A percentile compares a stretch with the other conserved stretches of the same genome.
phyloP scores from a whole-genome alignment of 2,888 invertebrate species.

The Parnassius apollo region DNA sequence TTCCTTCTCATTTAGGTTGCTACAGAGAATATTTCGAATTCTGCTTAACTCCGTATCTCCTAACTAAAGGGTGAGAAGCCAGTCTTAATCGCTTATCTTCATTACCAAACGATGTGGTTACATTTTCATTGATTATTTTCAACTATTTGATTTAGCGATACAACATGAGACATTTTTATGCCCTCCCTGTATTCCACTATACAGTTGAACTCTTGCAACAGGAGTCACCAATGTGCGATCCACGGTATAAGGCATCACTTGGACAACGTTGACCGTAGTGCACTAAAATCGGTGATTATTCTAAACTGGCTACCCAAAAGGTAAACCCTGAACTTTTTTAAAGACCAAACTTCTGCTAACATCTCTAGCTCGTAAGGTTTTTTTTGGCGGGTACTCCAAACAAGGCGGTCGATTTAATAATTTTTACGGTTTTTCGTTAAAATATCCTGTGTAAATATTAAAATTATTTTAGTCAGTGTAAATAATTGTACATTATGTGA shows the following conservation, averaged over 20 bases:
- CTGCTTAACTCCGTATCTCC: too few species aligned
- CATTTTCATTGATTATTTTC: neutral
- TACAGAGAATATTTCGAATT: too few species aligned
- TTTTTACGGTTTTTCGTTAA: too few species aligned
- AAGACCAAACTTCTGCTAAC: slow-evolving; percentile 31
- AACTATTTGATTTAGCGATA: neutral
- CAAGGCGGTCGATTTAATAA: too few species aligned
- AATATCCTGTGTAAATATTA: too few species aligned
- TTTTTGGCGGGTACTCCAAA: too few species aligned
- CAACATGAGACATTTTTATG: slow-evolving; percentile 23
- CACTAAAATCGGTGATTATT: too few species aligned
- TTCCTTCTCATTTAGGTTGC: slow-evolving; percentile 24
- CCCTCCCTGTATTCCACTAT: slow-evolving; percentile 24
- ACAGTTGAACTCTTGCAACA: slow-evolving; percentile 26
- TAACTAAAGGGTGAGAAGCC: too few species aligned
- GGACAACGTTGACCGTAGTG: too few species aligned
- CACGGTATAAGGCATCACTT: too few species aligned
- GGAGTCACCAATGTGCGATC: slow-evolving; percentile 28
- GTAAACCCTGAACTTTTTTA: slow-evolving; percentile 28
- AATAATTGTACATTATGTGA: too few species aligned
- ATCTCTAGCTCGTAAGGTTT: slow-evolving; percentile 36
- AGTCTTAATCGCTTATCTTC: neutral
- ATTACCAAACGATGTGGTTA: slow-evolving; percentile 24
- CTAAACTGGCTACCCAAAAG: neutral
- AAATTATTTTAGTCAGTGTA: too few species aligned